phyloP scores from a whole-genome alignment of 2,797 vertebrate species.

The Helarctos malayanus region DNA sequence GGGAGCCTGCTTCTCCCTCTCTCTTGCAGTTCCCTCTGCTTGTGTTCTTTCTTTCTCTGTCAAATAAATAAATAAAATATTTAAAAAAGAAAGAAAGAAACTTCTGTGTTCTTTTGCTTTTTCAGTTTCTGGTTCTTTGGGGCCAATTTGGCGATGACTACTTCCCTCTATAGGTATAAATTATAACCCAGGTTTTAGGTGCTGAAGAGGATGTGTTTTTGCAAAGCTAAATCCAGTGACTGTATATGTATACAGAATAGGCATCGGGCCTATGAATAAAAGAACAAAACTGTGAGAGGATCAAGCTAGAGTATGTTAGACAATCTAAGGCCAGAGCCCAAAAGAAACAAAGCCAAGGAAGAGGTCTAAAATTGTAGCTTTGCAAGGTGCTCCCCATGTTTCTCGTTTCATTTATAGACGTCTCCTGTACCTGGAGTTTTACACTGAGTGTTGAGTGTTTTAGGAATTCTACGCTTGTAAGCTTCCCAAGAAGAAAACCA shows the following conservation, averaged over 20 bases:
- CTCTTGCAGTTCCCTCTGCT: neutral
- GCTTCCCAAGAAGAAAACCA: neutral
- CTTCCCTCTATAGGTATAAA: neutral
- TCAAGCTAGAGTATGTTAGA: neutral
- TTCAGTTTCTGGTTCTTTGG: neutral
- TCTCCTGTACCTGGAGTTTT: neutral
- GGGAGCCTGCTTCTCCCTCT: neutral
- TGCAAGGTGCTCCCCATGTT: fast-evolving
- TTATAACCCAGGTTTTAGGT: neutral
- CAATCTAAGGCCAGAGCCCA: neutral
- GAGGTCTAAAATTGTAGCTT: neutral
- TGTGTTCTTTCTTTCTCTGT: neutral
- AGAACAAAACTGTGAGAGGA: neutral
- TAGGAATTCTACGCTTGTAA: neutral
- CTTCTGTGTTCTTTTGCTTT: neutral
- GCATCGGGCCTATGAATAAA: neutral
- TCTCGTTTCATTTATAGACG: neutral
- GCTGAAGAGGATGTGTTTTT: neutral
- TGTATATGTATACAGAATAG: neutral
- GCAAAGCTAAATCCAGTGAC: neutral
- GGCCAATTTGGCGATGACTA: neutral
- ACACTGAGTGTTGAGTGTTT: neutral
- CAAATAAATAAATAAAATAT: neutral
- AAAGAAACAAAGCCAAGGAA: neutral
- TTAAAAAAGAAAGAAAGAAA: neutral